These are phyloP conservation scores for Ctenicera cuprea DNA, from an alignment of 2,888 invertebrate genomes.

Conservation along the genomic window DNA sequence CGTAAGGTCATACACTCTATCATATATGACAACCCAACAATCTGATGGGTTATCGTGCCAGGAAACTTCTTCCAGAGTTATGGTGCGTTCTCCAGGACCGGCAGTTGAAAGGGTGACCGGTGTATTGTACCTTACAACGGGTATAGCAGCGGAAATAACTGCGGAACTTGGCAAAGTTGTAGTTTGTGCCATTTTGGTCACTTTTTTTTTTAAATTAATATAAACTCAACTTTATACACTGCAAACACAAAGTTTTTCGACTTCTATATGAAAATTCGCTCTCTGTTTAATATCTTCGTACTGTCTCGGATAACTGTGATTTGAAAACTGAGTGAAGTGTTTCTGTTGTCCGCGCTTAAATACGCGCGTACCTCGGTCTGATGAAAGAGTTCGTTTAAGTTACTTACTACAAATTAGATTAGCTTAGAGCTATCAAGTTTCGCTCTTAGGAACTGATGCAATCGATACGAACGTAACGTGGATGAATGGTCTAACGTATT, in stretches of 20 bases:
- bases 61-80: constrained; percentile 84
- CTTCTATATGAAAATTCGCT: background rate
- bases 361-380: constrained; percentile 41
- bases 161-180: constrained; percentile 25
- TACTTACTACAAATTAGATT: constrained; percentile 43
- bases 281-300: background rate
- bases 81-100: constrained; percentile 71
- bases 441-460: constrained; percentile 31
- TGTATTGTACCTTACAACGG: constrained; percentile 31
- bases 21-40: constrained; percentile 92
- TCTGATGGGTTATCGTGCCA: constrained; percentile 83
- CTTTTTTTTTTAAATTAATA: constrained; percentile 1
- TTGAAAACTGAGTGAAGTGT: constrained; percentile 23
- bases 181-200: constrained; percentile 51
- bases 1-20: constrained; percentile 89
- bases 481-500: too few relatives aligned
- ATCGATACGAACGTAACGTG: constrained; percentile 12
- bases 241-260: background rate
- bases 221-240: background rate
- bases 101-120: constrained; percentile 42
- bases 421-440: constrained; percentile 12
- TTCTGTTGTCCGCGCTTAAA: constrained; percentile 36
- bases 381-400: constrained; percentile 31
- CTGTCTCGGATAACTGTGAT: too few relatives aligned
- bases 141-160: background rate